These are phyloP conservation scores for Sceloporus tristichus DNA, from an alignment of 2,113 vertebrate genomes.

Conservation along the genomic window DNA sequence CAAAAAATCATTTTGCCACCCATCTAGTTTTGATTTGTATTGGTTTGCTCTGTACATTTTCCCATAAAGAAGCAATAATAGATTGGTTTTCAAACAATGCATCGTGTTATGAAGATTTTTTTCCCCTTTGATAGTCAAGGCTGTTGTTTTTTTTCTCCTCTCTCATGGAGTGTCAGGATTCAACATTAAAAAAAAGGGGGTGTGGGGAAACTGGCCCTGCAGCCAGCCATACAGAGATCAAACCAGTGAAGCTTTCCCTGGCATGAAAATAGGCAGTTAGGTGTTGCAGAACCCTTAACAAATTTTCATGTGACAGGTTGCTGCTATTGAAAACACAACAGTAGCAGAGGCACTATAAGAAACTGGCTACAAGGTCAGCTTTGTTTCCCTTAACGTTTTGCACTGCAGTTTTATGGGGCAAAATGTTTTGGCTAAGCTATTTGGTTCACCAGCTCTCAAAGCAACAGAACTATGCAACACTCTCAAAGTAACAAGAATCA, in stretches of 20 bases:
- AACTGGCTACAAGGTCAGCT: background rate
- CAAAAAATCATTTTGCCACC: conserved; percentile 65
- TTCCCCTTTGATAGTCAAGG: conserved; percentile 60
- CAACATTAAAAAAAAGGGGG: background rate
- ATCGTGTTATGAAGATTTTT: conserved; percentile 61
- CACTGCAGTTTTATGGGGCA: background rate
- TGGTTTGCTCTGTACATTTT: conserved; percentile 57
- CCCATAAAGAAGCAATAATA: conserved; percentile 62
- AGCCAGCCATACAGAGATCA: background rate
- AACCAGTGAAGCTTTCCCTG: background rate
- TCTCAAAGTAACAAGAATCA: background rate
- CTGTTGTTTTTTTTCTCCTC: conserved; percentile 28
- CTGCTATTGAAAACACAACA: background rate
- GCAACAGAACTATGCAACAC: background rate
- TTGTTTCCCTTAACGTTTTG: background rate
- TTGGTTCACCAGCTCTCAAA: background rate
- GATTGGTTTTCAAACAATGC: conserved; percentile 66
- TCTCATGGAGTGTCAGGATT: background rate
- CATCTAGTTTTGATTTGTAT: conserved; percentile 61
- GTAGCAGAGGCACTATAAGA: background rate
- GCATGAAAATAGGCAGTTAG: background rate
- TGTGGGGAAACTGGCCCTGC: too few relatives aligned
- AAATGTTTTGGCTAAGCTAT: background rate
- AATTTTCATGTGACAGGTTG: background rate
- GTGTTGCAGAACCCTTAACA: background rate